Conservation (phyloP, 2,113 vertebrate species). For the Chauna torquata region DNA sequence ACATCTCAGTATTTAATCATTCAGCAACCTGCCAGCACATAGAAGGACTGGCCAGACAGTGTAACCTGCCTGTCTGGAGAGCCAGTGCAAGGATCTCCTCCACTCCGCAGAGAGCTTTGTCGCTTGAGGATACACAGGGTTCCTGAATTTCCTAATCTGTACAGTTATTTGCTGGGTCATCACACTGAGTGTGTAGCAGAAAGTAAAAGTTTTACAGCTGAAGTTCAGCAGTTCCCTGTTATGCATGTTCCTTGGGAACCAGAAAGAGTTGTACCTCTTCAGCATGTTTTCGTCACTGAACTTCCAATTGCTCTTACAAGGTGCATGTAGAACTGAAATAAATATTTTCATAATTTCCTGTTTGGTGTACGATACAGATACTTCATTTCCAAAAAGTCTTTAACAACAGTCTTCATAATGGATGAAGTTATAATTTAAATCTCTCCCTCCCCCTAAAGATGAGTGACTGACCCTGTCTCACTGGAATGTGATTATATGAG, state of each 20-base stretch:
- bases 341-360: not conserved
- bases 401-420: not conserved
- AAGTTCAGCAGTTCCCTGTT: not conserved
- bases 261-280: not conserved
- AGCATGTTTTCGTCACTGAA: not conserved
- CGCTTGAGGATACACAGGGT: not conserved
- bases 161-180: not conserved
- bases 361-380: not conserved
- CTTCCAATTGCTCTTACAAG: not conserved
- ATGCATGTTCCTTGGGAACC: not conserved
- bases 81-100: not conserved
- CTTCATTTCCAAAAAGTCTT: not conserved
- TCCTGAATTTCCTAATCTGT: not conserved
- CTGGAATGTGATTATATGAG: constrained; percentile 30
- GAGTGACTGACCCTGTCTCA: not conserved
- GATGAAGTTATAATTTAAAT: constrained; percentile 10
- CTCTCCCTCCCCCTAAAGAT: not conserved
- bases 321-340: not conserved
- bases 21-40: not conserved
- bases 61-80: not conserved
- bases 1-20: not conserved
- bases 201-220: not conserved
- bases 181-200: not conserved
- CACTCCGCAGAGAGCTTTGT: accelerated
- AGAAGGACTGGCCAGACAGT: not conserved